A percentile compares a stretch with the other conserved stretches of the same genome.
Evolutionary conservation across 1,140 invertebrate species (phyloP).

Genomic region (Subanguina moxae): DNA sequence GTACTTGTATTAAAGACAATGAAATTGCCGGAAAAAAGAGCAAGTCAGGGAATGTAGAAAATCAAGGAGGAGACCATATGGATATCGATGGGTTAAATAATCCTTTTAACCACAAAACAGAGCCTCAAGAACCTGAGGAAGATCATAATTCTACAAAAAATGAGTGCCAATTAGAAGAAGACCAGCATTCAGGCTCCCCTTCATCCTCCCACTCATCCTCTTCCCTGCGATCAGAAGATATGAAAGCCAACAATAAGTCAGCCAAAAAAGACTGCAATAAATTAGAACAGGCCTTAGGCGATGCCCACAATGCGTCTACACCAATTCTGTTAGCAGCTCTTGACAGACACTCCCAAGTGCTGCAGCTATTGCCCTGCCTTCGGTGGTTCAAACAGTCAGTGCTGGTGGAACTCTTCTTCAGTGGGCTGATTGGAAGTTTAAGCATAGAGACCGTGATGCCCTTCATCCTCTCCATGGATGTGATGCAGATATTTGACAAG

Average conservation of each 20-base stretch:
- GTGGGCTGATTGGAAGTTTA: constrained; percentile 82
- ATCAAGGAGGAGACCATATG: too few species aligned
- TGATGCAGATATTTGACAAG: constrained; percentile 6
- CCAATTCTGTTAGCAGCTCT: constrained; percentile 15
- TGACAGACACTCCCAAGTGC: constrained; percentile 49
- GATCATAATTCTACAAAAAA: too few species aligned
- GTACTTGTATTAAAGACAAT: not conserved
- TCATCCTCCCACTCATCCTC: constrained; percentile 24
- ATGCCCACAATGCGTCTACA: not conserved
- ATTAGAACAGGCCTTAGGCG: not conserved
- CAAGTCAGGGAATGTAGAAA: too few species aligned
- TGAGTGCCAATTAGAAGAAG: too few species aligned
- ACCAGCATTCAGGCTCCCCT: constrained; percentile 11
- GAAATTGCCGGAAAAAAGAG: not conserved
- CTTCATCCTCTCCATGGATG: constrained; percentile 69
- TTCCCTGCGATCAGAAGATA: too few species aligned
- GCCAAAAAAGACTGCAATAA: too few species aligned
- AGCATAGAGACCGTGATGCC: constrained; percentile 87
- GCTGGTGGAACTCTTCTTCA: constrained; percentile 79
- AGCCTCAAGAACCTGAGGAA: too few species aligned
- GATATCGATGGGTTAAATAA: too few species aligned
- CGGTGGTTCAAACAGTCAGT: constrained; percentile 73
- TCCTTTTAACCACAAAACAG: too few species aligned
- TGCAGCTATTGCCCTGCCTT: constrained; percentile 69
- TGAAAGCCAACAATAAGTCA: too few species aligned